Base-by-base conservation (phyloP, 2,888 invertebrate genomes). In the Drosophila infuscata region DNA sequence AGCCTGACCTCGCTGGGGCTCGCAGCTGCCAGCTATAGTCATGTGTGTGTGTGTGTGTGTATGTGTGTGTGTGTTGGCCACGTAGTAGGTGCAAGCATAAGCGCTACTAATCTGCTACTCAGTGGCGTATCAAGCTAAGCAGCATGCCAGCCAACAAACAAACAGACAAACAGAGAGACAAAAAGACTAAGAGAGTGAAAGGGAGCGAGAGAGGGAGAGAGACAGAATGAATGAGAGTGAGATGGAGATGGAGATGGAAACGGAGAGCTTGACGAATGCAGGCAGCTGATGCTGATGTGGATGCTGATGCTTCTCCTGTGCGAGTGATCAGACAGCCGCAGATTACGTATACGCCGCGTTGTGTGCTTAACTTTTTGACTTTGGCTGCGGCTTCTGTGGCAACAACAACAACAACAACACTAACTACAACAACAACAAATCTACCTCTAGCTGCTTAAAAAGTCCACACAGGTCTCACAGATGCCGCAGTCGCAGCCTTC, bases 31-130 rank as follows among this genome's bases (percentile, higher is more conserved):
- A 38, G 41, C 25, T 36, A 52, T 51, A 38, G 33, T 33, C 65
- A 61, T 79, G 70, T 63, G 66, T 67, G 68, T 66, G 66, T 67
- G 68, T 66, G 70, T 68, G 57, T 61, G 43, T 62, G 15, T 62
- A 12, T 32, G 46, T 48, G 63, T 54, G 43, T 64, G 32, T 56
- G 35, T 54, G 51, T 46, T 61, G 54, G 77, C 79, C 85, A 85
- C 85, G 85, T 85, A 87, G 89, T 89, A 89, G 85, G 89, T 85
- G 85, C 85, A 85, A 89, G 88, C 89, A 88, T 89, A 85, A 85
- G 85, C 85, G 85, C 85, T 89, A 84, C 89, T 85, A 85, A 89
- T 85, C 85, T 89, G 85, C 85, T 85, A 89, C 85, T 85, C 85
- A 85, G 89, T 85, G 85, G 89, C 85, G 85, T 85, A 85, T 85